Evolutionary conservation across 2,888 invertebrate genomes (phyloP).

Genomic region (Drosophila leonis): DNA sequence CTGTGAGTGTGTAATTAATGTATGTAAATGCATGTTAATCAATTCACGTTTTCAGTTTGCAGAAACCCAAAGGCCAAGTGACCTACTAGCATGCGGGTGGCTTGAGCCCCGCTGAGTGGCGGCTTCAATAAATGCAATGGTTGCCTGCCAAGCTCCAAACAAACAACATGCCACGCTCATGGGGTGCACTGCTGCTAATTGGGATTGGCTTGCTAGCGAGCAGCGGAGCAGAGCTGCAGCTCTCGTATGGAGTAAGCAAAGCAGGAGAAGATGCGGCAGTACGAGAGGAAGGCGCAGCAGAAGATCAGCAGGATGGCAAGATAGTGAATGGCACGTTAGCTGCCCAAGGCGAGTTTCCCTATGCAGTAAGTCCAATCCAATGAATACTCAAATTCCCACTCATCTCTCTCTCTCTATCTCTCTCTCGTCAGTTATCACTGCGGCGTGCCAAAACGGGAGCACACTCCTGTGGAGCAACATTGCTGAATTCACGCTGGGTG

Average conservation of each 20-base stretch:
- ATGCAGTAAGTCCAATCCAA: conserved; percentile 65
- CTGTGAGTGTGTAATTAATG: conserved; percentile 1
- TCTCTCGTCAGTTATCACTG: conserved; percentile 68
- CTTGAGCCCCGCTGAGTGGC: conserved; percentile 9
- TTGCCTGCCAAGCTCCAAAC: neutral
- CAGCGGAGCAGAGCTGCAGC: neutral
- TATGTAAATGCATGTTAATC: conserved; percentile 31
- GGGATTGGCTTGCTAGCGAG: neutral
- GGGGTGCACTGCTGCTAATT: conserved; percentile 6
- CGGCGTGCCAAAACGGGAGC: conserved; percentile 70
- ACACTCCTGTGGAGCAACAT: conserved; percentile 82
- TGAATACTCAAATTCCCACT: neutral
- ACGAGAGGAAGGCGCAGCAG: no score
- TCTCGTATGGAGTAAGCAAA: no score
- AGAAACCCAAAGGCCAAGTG: conserved; percentile 45
- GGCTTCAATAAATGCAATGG: conserved; percentile 45
- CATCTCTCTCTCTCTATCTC: neutral
- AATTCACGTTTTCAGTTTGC: conserved; percentile 5
- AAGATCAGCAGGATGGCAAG: conserved; percentile 53
- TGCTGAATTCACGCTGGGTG: conserved; percentile 80
- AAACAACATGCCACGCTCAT: conserved; percentile 32
- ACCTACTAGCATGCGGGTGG: neutral
- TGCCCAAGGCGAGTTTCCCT: conserved; percentile 78
- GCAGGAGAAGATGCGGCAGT: neutral
- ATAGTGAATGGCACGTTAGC: conserved; percentile 83